Conservation (phyloP, 2,113 vertebrate genomes). For the Recurvirostra avosetta region DNA sequence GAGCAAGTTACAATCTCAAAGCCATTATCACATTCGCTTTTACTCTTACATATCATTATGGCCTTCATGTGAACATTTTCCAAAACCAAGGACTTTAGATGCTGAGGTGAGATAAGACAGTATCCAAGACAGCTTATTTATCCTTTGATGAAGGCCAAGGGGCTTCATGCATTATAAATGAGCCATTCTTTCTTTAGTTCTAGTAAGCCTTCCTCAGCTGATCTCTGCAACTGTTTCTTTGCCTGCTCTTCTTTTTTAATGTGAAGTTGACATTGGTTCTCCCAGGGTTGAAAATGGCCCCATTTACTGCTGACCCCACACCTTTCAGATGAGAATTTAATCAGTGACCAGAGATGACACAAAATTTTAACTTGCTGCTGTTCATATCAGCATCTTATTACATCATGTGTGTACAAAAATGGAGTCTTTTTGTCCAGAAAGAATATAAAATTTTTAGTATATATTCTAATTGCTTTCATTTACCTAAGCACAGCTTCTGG, state of each 20-base stretch:
- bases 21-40: not conserved
- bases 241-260: not conserved
- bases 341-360: rapidly evolving
- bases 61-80: not conserved
- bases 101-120: not conserved
- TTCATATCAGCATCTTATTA: not conserved
- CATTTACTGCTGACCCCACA: not conserved
- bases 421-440: not conserved
- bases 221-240: not conserved
- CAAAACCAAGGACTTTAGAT: not conserved
- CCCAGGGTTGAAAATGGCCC: not conserved
- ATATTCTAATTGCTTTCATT: not conserved
- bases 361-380: not conserved
- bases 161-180: conserved; percentile 7
- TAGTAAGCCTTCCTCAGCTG: not conserved
- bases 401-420: not conserved
- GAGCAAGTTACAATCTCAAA: not conserved
- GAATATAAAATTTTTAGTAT: not conserved
- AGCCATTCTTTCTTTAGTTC: not conserved
- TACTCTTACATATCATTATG: not conserved
- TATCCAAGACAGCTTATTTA: not conserved
- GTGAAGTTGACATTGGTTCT: not conserved
- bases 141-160: not conserved
- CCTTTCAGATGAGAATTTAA: not conserved
- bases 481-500: not conserved